A percentile compares a stretch with the other conserved stretches of the same genome.
These are phyloP conservation scores for Egretta garzetta DNA, from an alignment of 2,113 vertebrate species.

Conservation along the genomic window DNA sequence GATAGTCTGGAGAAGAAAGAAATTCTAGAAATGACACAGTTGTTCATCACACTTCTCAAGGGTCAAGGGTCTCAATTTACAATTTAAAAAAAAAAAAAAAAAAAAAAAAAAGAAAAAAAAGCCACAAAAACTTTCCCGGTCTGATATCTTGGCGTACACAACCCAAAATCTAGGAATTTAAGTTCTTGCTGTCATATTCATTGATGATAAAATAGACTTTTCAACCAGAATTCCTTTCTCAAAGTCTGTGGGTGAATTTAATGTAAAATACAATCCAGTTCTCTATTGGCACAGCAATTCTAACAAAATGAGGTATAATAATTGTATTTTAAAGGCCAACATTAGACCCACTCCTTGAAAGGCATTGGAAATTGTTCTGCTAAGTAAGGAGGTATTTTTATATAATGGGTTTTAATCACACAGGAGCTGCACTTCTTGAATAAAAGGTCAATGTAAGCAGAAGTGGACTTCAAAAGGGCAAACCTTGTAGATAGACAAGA, in stretches of 20 bases:
- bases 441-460: background rate
- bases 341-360: background rate
- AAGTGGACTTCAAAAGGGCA: background rate
- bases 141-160: background rate
- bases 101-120: background rate
- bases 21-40: background rate
- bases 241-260: background rate
- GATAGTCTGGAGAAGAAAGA: background rate
- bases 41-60: background rate
- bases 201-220: background rate
- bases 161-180: background rate
- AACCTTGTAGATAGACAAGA: background rate
- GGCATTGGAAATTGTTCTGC: background rate
- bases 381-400: background rate
- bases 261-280: background rate
- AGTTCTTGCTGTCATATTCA: background rate
- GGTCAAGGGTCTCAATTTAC: background rate
- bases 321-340: background rate
- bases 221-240: background rate
- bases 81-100: background rate
- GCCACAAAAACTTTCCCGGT: background rate
- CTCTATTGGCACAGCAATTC: background rate
- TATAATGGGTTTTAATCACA: background rate
- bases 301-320: background rate
- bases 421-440: background rate